Evolutionary conservation across 2,888 invertebrate genomes (phyloP).

Genomic region (Uloborus plumipes): DNA sequence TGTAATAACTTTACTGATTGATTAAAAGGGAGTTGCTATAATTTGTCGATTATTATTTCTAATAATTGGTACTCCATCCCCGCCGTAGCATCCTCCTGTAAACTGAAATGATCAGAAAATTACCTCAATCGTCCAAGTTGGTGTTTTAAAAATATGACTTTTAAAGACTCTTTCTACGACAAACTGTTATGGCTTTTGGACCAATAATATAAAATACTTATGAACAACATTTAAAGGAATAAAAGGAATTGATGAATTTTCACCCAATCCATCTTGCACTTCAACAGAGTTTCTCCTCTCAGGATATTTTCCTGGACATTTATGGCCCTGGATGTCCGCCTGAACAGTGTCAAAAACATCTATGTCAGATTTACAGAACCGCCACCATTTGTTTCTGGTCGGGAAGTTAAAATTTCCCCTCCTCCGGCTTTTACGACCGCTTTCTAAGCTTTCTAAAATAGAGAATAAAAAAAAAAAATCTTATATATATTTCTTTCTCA

Average conservation of each 20-base stretch:
- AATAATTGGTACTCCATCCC: too few species aligned
- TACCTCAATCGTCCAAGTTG: too few species aligned
- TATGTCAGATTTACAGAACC: too few species aligned
- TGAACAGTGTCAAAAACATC: conserved; percentile 32
- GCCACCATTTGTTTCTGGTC: background rate
- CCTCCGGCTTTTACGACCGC: conserved; percentile 3
- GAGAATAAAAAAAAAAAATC: background rate
- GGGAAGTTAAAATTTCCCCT: conserved; percentile 4
- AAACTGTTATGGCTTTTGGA: too few species aligned
- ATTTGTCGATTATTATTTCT: too few species aligned
- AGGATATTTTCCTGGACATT: conserved; percentile 16
- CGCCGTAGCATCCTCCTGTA: too few species aligned
- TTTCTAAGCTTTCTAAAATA: background rate
- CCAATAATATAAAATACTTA: too few species aligned
- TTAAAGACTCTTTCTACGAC: too few species aligned
- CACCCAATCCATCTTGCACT: conserved; percentile 5
- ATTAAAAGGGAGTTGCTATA: too few species aligned
- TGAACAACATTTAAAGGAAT: background rate
- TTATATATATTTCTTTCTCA: background rate
- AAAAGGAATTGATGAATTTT: background rate
- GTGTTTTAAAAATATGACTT: too few species aligned
- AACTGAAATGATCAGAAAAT: too few species aligned
- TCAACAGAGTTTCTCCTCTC: conserved; percentile 5
- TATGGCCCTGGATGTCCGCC: conserved; percentile 13
- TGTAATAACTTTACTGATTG: too few species aligned